phyloP scores from a whole-genome alignment of 2,797 vertebrate species.

The Neosilurus hyrtlii region DNA sequence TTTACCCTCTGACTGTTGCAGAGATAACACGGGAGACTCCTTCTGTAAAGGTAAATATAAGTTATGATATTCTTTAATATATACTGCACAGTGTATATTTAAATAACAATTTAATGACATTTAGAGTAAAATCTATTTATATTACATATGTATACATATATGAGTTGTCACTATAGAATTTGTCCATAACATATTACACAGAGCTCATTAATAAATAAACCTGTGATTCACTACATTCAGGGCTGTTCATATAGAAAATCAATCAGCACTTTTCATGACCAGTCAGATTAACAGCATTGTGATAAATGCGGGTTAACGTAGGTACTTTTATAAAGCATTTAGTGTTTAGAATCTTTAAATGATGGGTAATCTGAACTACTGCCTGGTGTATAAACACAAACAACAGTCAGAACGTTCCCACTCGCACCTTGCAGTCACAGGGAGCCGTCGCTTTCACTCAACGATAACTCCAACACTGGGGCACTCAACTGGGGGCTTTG shows the following conservation, averaged over 20 bases:
- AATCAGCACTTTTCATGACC: background rate
- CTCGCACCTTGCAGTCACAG: too few species aligned
- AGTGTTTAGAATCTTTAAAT: background rate
- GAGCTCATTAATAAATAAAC: background rate
- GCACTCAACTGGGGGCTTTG: too few species aligned
- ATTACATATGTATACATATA: too few species aligned
- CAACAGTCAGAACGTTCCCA: too few species aligned
- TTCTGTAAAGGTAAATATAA: background rate
- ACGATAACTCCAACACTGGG: too few species aligned
- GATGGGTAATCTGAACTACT: too few species aligned
- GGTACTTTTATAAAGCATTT: background rate
- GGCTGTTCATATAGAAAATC: background rate
- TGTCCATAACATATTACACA: background rate
- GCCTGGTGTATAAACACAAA: too few species aligned
- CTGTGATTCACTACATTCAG: background rate
- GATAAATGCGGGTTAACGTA: background rate
- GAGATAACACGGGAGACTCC: too few species aligned
- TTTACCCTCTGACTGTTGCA: background rate
- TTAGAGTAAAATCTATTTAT: too few species aligned
- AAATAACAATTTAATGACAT: too few species aligned
- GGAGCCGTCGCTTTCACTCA: too few species aligned
- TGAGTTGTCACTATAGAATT: background rate
- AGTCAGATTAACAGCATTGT: background rate
- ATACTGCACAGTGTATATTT: too few species aligned
- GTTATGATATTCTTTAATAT: background rate